phyloP scores from a whole-genome alignment of 1,140 invertebrate genomes.

The Chironomus striatipennis region DNA sequence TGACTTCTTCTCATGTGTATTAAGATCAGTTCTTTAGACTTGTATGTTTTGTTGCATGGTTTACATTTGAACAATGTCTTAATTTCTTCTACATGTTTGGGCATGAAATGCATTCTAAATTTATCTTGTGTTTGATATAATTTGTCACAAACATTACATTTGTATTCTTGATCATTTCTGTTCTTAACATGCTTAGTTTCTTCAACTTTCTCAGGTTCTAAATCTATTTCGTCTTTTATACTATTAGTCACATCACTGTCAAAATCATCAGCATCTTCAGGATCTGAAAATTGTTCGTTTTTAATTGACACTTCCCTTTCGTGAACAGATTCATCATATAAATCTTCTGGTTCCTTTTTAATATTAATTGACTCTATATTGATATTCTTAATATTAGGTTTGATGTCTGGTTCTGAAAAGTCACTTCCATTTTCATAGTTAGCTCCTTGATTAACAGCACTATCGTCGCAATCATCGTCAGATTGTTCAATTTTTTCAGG shows the following conservation, averaged over 20 bases:
- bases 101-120: background rate
- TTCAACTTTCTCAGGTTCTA: background rate
- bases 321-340: background rate
- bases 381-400: background rate
- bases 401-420: background rate
- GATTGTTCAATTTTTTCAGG: background rate
- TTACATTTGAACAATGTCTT: background rate
- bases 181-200: background rate
- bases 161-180: background rate
- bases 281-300: background rate
- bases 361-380: background rate
- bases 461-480: too few species aligned
- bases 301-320: background rate
- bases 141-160: background rate
- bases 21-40: background rate
- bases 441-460: background rate
- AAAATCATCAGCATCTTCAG: background rate
- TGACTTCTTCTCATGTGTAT: background rate
- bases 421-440: background rate
- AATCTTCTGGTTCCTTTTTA: background rate
- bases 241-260: background rate
- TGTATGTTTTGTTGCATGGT: background rate
- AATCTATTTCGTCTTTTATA: background rate
- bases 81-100: background rate
- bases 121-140: background rate